These are phyloP conservation scores for Oscheius sp. DNA, from an alignment of 2,888 invertebrate species.

Conservation along the genomic window DNA sequence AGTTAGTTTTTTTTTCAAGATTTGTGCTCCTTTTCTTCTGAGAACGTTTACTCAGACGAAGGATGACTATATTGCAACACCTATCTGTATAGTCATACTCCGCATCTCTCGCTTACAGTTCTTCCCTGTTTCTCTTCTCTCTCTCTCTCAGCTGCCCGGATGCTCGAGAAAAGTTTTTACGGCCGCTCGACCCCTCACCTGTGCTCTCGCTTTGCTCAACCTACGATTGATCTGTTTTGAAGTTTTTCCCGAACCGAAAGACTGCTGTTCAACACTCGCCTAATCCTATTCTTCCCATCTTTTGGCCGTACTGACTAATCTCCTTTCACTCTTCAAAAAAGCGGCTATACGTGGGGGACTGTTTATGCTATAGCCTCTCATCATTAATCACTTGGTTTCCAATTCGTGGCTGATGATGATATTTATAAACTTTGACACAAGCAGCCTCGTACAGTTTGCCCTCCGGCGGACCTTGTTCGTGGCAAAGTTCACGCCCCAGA, in stretches of 20 bases:
- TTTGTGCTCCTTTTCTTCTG: too few species aligned
- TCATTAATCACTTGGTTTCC: not conserved
- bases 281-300: constrained; percentile 20
- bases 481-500: constrained; percentile 36
- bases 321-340: not conserved
- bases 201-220: constrained; percentile 15
- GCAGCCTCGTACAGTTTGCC: not conserved
- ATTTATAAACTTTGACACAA: not conserved
- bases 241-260: not conserved
- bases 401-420: too few species aligned
- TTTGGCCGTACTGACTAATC: constrained; percentile 11
- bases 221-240: constrained; percentile 30
- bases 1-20: too few species aligned
- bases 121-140: too few species aligned
- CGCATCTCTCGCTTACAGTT: too few species aligned
- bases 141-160: too few species aligned
- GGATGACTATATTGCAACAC: too few species aligned
- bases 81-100: too few species aligned
- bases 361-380: constrained; percentile 14
- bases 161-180: too few species aligned
- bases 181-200: constrained; percentile 11
- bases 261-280: too few species aligned
- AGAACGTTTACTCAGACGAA: too few species aligned
- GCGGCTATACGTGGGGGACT: not conserved
- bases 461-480: not conserved